Conservation (phyloP, 1,140 invertebrate species). For the Sycobia sp. region DNA sequence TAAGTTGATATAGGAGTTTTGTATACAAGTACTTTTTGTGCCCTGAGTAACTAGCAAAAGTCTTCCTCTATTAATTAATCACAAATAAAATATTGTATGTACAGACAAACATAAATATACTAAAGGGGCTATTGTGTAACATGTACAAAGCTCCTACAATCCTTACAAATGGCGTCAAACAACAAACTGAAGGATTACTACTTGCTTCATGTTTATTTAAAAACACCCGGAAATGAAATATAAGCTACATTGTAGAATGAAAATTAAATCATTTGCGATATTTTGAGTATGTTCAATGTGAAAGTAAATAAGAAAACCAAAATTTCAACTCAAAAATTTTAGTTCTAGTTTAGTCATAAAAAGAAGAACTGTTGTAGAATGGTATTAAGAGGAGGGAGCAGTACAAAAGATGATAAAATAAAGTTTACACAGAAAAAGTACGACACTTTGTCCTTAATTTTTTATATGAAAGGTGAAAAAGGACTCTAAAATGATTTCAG, state of each 20-base stretch:
- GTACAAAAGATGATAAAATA: conserved; percentile 51
- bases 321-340: conserved; percentile 4
- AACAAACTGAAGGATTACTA: not conserved
- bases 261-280: not conserved
- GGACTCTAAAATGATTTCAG: conserved; percentile 26
- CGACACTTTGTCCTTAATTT: conserved; percentile 56
- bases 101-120: conserved; percentile 29
- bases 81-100: conserved; percentile 39
- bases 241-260: not conserved
- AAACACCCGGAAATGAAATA: not conserved
- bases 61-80: conserved; percentile 51
- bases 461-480: conserved; percentile 46
- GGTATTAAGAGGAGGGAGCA: conserved; percentile 39
- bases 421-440: conserved; percentile 35
- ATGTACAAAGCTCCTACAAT: conserved; percentile 44
- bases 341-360: conserved; percentile 38
- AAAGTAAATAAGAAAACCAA: conserved; percentile 35
- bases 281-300: conserved; percentile 7
- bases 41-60: conserved; percentile 51
- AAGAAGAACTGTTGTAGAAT: conserved; percentile 31
- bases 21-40: conserved; percentile 41
- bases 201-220: conserved; percentile 23
- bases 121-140: conserved; percentile 45
- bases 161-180: not conserved
- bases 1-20: conserved; percentile 45